A percentile compares a stretch with the other conserved stretches of the same genome.
Evolutionary conservation across 2,797 vertebrate species (phyloP).

Genomic region (Botia almorhae): DNA sequence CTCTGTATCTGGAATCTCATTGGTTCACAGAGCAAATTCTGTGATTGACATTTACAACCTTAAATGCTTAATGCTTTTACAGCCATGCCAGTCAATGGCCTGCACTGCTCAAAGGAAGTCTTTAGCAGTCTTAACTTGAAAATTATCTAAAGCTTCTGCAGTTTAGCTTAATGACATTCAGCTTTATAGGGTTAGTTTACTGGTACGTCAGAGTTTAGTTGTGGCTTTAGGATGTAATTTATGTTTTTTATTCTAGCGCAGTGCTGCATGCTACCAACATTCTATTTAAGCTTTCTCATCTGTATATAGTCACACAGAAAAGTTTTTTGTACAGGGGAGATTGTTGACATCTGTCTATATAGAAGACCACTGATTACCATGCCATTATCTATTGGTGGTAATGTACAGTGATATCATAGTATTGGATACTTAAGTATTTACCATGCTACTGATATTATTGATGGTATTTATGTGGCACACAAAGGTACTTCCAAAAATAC

Average conservation of each 20-base stretch:
- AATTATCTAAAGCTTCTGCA: slow-evolving; percentile 35
- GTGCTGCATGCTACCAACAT: slow-evolving; percentile 36
- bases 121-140: slow-evolving; percentile 11
- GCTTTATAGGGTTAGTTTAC: slow-evolving; percentile 18
- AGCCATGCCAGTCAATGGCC: slow-evolving; percentile 45
- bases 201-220: slow-evolving; percentile 26
- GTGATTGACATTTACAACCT: slow-evolving; percentile 25
- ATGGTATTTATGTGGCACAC: not conserved
- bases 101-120: not conserved
- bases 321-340: slow-evolving; percentile 39
- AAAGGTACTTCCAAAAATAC: not conserved
- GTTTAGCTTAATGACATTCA: slow-evolving; percentile 13
- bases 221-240: slow-evolving; percentile 39
- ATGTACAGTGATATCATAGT: not conserved
- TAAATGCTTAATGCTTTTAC: slow-evolving; percentile 34
- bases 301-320: slow-evolving; percentile 37
- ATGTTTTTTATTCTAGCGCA: slow-evolving; percentile 21
- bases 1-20: not conserved
- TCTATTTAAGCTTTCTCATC: slow-evolving; percentile 21
- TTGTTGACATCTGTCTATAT: slow-evolving; percentile 19
- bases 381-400: not conserved
- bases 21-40: slow-evolving; percentile 2
- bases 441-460: no score
- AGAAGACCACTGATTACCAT: not conserved
- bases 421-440: no score